Evolutionary conservation across 2,888 invertebrate genomes (phyloP).

Genomic region (Argyresthia goedartella): DNA sequence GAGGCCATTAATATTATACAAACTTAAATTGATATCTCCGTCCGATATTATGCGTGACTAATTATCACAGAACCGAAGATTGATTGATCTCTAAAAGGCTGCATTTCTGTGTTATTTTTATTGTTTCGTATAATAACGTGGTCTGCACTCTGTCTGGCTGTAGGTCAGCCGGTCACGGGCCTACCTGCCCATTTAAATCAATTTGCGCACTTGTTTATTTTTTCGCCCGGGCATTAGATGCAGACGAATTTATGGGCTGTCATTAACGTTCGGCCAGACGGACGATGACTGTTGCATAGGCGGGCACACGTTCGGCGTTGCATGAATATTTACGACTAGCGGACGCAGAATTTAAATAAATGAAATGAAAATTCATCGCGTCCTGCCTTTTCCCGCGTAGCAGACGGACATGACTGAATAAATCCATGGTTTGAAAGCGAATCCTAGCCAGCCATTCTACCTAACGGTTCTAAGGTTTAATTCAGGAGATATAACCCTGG

Average conservation of each 20-base stretch:
- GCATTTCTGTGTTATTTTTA: slow-evolving; percentile 19
- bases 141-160: slow-evolving; percentile 27
- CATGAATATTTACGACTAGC: slow-evolving; percentile 1
- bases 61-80: slow-evolving; percentile 41
- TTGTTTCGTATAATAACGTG: slow-evolving; percentile 42
- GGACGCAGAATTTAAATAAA: not conserved
- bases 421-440: no score
- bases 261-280: slow-evolving; percentile 38
- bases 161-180: slow-evolving; percentile 58
- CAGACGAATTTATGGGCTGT: slow-evolving; percentile 36
- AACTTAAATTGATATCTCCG: slow-evolving; percentile 6
- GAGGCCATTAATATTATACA: no score
- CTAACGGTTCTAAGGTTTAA: no score
- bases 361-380: not conserved
- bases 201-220: slow-evolving; percentile 51
- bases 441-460: no score
- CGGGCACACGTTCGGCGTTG: not conserved
- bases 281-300: slow-evolving; percentile 13
- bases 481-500: no score
- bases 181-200: slow-evolving; percentile 67
- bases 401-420: no score
- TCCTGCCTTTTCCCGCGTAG: no score
- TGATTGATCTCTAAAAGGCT: slow-evolving; percentile 20
- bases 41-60: slow-evolving; percentile 29
- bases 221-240: slow-evolving; percentile 36